Evolutionary conservation across 2,888 invertebrate genomes (phyloP).

Genomic region (Idaea aversata): DNA sequence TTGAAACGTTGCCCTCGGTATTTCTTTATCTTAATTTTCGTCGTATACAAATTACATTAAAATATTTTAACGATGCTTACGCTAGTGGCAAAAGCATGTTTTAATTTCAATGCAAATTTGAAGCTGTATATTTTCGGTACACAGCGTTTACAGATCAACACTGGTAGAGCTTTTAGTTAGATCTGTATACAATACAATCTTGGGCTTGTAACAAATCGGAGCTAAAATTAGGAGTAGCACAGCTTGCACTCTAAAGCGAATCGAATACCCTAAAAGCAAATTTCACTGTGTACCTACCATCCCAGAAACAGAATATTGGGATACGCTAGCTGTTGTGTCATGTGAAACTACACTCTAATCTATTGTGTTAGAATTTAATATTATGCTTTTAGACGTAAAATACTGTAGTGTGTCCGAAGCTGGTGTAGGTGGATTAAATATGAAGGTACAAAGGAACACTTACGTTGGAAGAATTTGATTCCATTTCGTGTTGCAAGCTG

Average conservation of each 20-base stretch:
- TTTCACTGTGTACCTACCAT: constrained; percentile 48
- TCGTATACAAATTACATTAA: constrained; percentile 32
- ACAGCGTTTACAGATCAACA: not conserved
- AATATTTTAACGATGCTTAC: constrained; percentile 31
- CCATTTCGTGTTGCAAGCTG: constrained; percentile 55
- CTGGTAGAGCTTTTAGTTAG: not conserved
- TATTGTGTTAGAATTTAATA: constrained; percentile 36
- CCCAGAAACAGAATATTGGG: constrained; percentile 47
- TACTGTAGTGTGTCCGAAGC: constrained; percentile 46
- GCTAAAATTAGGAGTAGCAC: constrained; percentile 7
- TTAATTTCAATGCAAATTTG: constrained; percentile 28
- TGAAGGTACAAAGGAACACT: constrained; percentile 51
- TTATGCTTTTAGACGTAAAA: constrained; percentile 26
- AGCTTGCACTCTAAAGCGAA: constrained; percentile 35
- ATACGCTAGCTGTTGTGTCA: constrained; percentile 19
- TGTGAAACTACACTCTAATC: constrained; percentile 49
- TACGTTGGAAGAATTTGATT: constrained; percentile 58
- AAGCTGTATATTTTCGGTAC: not conserved
- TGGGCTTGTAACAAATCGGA: constrained; percentile 5
- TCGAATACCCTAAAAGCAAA: constrained; percentile 61
- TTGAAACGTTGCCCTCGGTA: constrained; percentile 32
- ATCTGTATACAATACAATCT: not conserved
- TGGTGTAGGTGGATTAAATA: constrained; percentile 63
- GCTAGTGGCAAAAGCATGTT: constrained; percentile 23
- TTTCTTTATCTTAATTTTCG: constrained; percentile 33